Base-by-base conservation (phyloP, 2,113 vertebrate genomes). In the Dascyllus trimaculatus region DNA sequence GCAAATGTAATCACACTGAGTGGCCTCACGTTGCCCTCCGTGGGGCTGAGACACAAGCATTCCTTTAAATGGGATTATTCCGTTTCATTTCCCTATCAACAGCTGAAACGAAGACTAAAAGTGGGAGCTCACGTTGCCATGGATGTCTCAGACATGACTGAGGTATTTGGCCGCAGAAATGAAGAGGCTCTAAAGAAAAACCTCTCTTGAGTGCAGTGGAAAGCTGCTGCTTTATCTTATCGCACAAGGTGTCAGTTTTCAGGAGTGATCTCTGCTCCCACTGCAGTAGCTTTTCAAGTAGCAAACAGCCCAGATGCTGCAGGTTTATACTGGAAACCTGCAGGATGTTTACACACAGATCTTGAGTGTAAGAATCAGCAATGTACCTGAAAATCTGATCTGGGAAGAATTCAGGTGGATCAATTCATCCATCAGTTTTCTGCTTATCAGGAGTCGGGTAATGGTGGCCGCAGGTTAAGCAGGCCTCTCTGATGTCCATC, bases 61-160 rank as follows among this genome's bases (percentile, higher is more conserved):
- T 48, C 52, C n/a, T 53, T 71, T 38, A 72, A 81, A 88, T 75
- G 26, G 52, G 82, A 82, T 85, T 80, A 85, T 80, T 76, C 75
- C 59, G 6, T 60, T 77, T 61, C n/a, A 75, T 86, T 84, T 89
- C 40, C 66, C 57, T 46, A 19, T 85, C 49, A 84, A 75, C 66
- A 29, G 73, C 64, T 46, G 32, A 35, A 8, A 46, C 26, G 48
- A 74, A 49, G 62, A 61, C 70, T 67, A 11, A 66, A 59, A 52
- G 14, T 6, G 22, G 52, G 61, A 22, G 64, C 63, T 72, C 52
- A n/a, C 35, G 82, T 90, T 92, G 82, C 87, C 87, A 90, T 87
- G 88, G 86, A 70, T 43, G 68, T 67, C 65, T 81, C 24, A 46
- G 67, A 70, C 35, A 65, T 71, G 68, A 53, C 74, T 29, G 56